Evolutionary conservation across 2,888 invertebrate species (phyloP).

Genomic region (Leucophenga montana): DNA sequence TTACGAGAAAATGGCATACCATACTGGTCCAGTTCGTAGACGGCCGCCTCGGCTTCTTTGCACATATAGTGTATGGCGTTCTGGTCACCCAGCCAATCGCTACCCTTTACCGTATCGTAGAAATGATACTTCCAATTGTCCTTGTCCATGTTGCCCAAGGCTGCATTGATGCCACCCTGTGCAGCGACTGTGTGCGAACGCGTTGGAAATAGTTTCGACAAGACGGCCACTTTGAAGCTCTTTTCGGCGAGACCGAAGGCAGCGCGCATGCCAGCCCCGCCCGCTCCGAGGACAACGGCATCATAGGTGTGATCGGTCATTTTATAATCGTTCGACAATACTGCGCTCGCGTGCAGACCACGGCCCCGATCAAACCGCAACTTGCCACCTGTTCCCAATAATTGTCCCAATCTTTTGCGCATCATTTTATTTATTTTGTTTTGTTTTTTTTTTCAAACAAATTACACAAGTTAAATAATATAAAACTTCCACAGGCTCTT

Average conservation of each 20-base stretch:
- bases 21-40: slow-evolving; percentile 90
- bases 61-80: slow-evolving; percentile 99
- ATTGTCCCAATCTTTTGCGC: background rate
- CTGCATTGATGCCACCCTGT: slow-evolving; percentile 98
- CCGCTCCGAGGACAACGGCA: slow-evolving; percentile 96
- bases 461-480: too few species aligned
- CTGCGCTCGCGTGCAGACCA: background rate
- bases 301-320: slow-evolving; percentile 90
- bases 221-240: slow-evolving; percentile 96
- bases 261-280: slow-evolving; percentile 96
- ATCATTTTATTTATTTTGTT: background rate
- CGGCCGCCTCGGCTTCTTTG: slow-evolving; percentile 86
- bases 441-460: too few species aligned
- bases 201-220: slow-evolving; percentile 96
- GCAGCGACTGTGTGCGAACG: slow-evolving; percentile 98
- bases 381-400: background rate
- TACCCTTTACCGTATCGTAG: slow-evolving; percentile 98
- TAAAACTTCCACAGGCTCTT: too few species aligned
- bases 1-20: slow-evolving; percentile 99
- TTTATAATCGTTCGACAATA: slow-evolving; percentile 67
- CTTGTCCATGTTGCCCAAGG: slow-evolving; percentile 92
- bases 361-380: slow-evolving; percentile 12
- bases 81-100: slow-evolving; percentile 98
- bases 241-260: slow-evolving; percentile 95
- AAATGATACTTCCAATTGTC: slow-evolving; percentile 97